Evolutionary conservation across 2,888 invertebrate genomes (phyloP).

Genomic region (Tricholauxania praeusta): DNA sequence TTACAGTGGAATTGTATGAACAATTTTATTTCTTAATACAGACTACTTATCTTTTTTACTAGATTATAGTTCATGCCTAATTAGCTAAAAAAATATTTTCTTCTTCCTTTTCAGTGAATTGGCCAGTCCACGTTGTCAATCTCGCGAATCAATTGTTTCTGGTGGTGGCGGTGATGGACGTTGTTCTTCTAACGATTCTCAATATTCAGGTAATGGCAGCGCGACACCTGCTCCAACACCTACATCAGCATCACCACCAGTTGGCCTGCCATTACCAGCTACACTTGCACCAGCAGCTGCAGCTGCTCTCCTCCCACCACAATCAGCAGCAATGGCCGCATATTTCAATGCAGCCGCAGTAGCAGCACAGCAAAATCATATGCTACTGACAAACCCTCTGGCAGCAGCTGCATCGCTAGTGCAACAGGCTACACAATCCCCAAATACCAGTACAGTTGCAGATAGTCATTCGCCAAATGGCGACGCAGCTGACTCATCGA

Average conservation of each 20-base stretch:
- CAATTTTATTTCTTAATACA: no score
- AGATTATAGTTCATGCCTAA: neutral
- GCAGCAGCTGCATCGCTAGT: conserved; percentile 77
- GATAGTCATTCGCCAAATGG: conserved; percentile 46
- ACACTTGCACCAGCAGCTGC: conserved; percentile 77
- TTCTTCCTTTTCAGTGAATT: conserved; percentile 74
- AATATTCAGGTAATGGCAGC: conserved; percentile 75
- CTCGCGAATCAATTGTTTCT: conserved; percentile 78
- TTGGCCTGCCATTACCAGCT: conserved; percentile 75
- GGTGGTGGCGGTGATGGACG: conserved; percentile 75
- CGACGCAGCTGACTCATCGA: conserved; percentile 71
- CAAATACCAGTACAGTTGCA: conserved; percentile 63
- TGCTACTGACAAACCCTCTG: conserved; percentile 81
- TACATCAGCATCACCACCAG: conserved; percentile 74
- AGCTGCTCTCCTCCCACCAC: conserved; percentile 78
- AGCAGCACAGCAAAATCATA: conserved; percentile 80
- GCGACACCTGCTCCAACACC: conserved; percentile 70
- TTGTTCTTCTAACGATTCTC: conserved; percentile 83
- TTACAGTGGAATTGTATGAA: no score
- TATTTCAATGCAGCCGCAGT: conserved; percentile 80
- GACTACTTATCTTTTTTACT: neutral
- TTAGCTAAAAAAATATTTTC: neutral
- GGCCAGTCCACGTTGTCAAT: conserved; percentile 82
- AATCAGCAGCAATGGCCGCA: conserved; percentile 86
- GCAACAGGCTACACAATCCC: conserved; percentile 58